Base-by-base conservation (phyloP, 2,797 vertebrate genomes). In the Arctocebus calabarensis region DNA sequence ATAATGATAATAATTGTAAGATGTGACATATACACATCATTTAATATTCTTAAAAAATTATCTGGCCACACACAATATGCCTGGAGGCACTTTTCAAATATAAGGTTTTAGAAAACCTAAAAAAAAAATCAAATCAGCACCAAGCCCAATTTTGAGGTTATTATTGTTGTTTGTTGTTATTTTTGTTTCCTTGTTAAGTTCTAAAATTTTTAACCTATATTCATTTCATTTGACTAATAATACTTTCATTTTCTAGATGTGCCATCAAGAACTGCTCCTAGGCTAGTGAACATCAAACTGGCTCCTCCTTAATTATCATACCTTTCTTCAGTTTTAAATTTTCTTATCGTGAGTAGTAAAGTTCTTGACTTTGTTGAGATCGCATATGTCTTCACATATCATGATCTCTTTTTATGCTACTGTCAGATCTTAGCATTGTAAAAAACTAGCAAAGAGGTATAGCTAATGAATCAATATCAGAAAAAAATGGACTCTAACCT, bases 311-410 rank as follows among this genome's bases (percentile, higher is more conserved):
- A 88, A 89, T 81, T 34, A 77, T 70, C 59, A 19, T 14, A 23
- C 19, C 25, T 86, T 91, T 55, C 20, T 91, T 92, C 8, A 86
- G 23, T 7, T 95, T 93, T 96, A 59, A 91, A 78, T 43, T 78
- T 27, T 2, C 37, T 71, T 37, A 83, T 7, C 10, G 71, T n/a
- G 22, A 48, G 5, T 91, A 87, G 4, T 91, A 87, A 79, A 34
- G 13, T 57, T 87, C n/a, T 71, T 43, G 86, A 23, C 9, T 88
- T 70, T 93, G 43, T 75, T 79, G 55, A 59, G 9, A 83, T 14
- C 7, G 59, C 27, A 48, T 27, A 71, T 73, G 5, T 55, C 29
- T 86, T 17, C 4, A 40, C 14, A 62, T 17, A 70, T 3, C 6
- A 29, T 52, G 52, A 55, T 77, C 20, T 77, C n/a, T 91, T 88